phyloP scores from a whole-genome alignment of 2,888 invertebrate species.

The Epiblema foenella region DNA sequence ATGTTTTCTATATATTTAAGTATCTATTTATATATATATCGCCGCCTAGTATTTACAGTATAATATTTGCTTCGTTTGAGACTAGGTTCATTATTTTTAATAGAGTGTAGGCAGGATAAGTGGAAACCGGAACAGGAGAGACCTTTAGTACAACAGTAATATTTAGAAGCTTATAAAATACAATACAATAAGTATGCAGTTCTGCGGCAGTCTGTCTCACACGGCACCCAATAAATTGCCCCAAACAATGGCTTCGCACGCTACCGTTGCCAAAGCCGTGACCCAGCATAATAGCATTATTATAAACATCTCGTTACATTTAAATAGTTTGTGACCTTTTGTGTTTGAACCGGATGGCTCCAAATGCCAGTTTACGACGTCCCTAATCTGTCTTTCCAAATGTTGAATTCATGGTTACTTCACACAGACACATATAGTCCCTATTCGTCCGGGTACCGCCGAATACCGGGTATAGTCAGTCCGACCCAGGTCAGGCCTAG shows the following conservation, averaged over 20 bases:
- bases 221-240: conserved; percentile 7
- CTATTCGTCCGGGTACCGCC: too few relatives aligned
- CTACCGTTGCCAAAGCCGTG: conserved; percentile 50
- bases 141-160: neutral
- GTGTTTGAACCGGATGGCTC: conserved; percentile 27
- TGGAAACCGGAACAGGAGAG: neutral
- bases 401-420: neutral
- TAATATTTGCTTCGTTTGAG: too few relatives aligned
- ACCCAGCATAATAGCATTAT: conserved; percentile 40
- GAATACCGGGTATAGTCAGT: too few relatives aligned
- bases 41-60: too few relatives aligned
- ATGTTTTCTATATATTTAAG: too few relatives aligned
- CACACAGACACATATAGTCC: too few relatives aligned
- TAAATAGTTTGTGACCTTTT: conserved; percentile 39
- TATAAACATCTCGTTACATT: conserved; percentile 35
- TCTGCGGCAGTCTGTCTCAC: conserved; percentile 27
- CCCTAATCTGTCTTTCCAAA: conserved; percentile 1
- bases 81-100: too few relatives aligned
- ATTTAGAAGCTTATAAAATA: neutral
- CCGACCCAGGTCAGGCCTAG: too few relatives aligned
- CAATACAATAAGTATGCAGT: neutral
- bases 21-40: too few relatives aligned
- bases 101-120: too few relatives aligned
- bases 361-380: conserved; percentile 45
- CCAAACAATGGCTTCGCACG: conserved; percentile 59